Evolutionary conservation across 2,113 vertebrate species (phyloP).

Genomic region (Excalfactoria chinensis): DNA sequence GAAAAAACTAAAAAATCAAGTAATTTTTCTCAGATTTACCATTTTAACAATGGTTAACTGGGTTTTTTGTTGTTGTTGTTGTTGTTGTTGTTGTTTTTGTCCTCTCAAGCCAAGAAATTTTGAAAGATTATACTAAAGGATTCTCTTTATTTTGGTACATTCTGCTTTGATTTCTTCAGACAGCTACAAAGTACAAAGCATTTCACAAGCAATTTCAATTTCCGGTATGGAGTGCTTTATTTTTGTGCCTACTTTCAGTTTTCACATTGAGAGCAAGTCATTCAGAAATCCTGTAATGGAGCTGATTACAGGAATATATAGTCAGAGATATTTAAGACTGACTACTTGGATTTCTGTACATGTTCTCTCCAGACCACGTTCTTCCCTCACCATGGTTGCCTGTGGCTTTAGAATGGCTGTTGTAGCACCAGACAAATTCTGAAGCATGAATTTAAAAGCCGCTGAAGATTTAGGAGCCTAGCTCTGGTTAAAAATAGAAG

Average conservation of each 20-base stretch:
- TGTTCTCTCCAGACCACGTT: not conserved
- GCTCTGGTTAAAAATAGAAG: not conserved
- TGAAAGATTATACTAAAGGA: not conserved
- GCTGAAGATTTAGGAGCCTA: not conserved
- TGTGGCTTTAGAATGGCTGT: not conserved
- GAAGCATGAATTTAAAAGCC: not conserved
- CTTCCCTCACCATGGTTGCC: fast-evolving
- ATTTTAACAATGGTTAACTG: not conserved
- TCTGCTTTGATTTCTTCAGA: not conserved
- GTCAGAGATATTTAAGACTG: not conserved
- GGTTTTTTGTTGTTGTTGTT: not conserved
- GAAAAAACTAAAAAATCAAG: not conserved
- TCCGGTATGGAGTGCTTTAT: not conserved
- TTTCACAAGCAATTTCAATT: not conserved
- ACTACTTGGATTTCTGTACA: not conserved
- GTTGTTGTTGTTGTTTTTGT: not conserved
- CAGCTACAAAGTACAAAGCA: not conserved
- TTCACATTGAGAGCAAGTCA: not conserved
- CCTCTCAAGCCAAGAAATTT: not conserved
- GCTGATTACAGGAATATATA: not conserved
- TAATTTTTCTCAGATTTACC: not conserved
- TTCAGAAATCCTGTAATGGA: not conserved
- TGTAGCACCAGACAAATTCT: not conserved
- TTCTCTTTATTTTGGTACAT: not conserved
- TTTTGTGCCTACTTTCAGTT: not conserved